A percentile compares a stretch with the other conserved stretches of the same genome.
phyloP scores from a whole-genome alignment of 1,140 invertebrate species.

The Habropoda laboriosa region DNA sequence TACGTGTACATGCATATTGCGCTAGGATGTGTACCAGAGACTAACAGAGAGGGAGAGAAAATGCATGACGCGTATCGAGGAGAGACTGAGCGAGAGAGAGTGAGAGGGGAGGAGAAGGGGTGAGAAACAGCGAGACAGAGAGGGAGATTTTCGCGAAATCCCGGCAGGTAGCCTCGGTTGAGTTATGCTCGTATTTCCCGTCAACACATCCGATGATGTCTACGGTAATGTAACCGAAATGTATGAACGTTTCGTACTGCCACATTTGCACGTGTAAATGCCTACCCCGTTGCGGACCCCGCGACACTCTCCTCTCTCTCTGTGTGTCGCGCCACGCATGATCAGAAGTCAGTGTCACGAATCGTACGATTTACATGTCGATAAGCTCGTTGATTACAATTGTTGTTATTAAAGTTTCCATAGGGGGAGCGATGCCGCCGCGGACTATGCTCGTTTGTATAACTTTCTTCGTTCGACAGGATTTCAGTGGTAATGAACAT shows the following conservation, averaged over 20 bases:
- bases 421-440: slow-evolving; percentile 7
- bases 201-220: slow-evolving; percentile 80
- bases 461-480: background rate
- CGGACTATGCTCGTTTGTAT: background rate
- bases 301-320: slow-evolving; percentile 9
- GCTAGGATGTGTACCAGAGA: slow-evolving; percentile 35
- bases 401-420: background rate
- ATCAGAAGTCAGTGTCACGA: slow-evolving; percentile 40
- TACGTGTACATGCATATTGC: slow-evolving; percentile 20
- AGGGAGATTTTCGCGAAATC: slow-evolving; percentile 73
- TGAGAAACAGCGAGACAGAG: slow-evolving; percentile 26
- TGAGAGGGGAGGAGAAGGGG: slow-evolving; percentile 32
- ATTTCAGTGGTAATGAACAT: slow-evolving; percentile 7
- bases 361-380: slow-evolving; percentile 47
- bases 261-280: slow-evolving; percentile 67
- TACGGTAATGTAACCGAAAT: slow-evolving; percentile 80
- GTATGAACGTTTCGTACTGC: slow-evolving; percentile 75
- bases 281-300: slow-evolving; percentile 37
- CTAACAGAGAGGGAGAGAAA: slow-evolving; percentile 16
- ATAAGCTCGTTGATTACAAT: slow-evolving; percentile 45
- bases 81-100: slow-evolving; percentile 38
- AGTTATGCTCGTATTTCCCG: slow-evolving; percentile 81
- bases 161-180: slow-evolving; percentile 74
- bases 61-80: slow-evolving; percentile 42
- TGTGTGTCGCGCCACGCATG: slow-evolving; percentile 29